phyloP scores from a whole-genome alignment of 2,113 vertebrate species.

The Nesoenas mayeri region DNA sequence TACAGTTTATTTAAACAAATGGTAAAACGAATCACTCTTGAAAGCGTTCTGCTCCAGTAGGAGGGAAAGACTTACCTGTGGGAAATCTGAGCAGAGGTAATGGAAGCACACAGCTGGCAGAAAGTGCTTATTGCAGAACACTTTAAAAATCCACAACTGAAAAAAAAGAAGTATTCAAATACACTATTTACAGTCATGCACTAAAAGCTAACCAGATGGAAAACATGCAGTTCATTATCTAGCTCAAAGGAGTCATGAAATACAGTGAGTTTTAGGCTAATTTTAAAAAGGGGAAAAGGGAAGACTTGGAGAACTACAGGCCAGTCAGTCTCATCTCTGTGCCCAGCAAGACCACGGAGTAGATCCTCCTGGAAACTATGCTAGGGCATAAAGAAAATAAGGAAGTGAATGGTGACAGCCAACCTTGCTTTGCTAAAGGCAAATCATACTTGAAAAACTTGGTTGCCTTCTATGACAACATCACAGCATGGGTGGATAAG shows the following conservation, averaged over 20 bases:
- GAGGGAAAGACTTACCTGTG: not conserved
- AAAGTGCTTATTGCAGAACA: not conserved
- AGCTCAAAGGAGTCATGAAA: not conserved
- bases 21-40: not conserved
- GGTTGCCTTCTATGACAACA: too few relatives aligned
- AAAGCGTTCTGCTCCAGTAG: not conserved
- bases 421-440: too few relatives aligned
- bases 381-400: too few relatives aligned
- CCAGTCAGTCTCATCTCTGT: too few relatives aligned
- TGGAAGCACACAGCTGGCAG: not conserved
- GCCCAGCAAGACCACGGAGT: too few relatives aligned
- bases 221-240: not conserved
- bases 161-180: not conserved
- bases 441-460: too few relatives aligned
- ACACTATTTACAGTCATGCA: not conserved
- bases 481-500: too few relatives aligned
- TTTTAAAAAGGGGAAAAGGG: too few relatives aligned
- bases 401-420: too few relatives aligned
- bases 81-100: not conserved
- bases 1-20: not conserved
- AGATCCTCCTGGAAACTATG: too few relatives aligned
- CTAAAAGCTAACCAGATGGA: not conserved
- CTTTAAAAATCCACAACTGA: not conserved
- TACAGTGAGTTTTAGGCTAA: not conserved
- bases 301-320: too few relatives aligned